Base-by-base conservation (phyloP, 2,113 vertebrate genomes). In the Catharus bicknelli region DNA sequence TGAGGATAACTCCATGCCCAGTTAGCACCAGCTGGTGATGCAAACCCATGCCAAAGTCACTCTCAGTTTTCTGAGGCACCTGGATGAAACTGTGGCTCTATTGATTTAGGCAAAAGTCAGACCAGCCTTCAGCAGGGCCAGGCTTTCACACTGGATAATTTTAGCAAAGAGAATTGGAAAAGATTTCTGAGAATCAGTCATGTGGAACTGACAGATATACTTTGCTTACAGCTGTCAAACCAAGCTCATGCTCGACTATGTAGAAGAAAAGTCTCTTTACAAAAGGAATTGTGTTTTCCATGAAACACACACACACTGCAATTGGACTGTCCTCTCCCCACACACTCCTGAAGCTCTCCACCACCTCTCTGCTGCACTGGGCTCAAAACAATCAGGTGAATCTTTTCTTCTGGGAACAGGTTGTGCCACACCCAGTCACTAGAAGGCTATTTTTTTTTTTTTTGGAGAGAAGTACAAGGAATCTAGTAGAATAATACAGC, bases 401-500 rank as follows among this genome's bases (percentile, higher is more conserved):
- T 92, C 88, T 70, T 86, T 86, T 82, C 68, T 94, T 83, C 92
- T 93, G 95, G 96, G 96, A 96, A 93, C 96, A 97, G 94, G 95
- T 97, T 95, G 74, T 86, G 90, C 96, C 97, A 96, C 97, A 96
- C 96, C 97, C 96, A 94, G 85, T 79, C 93, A 95, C 53, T 19
- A 70, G 73, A 95, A 96, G 68, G 11, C 5, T 27, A 90, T 86
- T 66, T 45, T 32, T 42, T 92, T 88, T 64, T 50, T 80, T 79
- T 36, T 83, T 32, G 22, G 59, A 63, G 91, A 86, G 74, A 95
- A 91, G 57, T 48, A 91, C 87, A 91, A 96, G 94, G 95, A 96
- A 96, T 94, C 92, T 95, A 96, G 58, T 95, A 97, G 94, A 97
- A 96, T 96, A 95, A 89, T 80, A 97, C 94, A 96, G 97, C 96